phyloP scores from a whole-genome alignment of 2,797 vertebrate genomes.

The Rhynchotus rufescens region DNA sequence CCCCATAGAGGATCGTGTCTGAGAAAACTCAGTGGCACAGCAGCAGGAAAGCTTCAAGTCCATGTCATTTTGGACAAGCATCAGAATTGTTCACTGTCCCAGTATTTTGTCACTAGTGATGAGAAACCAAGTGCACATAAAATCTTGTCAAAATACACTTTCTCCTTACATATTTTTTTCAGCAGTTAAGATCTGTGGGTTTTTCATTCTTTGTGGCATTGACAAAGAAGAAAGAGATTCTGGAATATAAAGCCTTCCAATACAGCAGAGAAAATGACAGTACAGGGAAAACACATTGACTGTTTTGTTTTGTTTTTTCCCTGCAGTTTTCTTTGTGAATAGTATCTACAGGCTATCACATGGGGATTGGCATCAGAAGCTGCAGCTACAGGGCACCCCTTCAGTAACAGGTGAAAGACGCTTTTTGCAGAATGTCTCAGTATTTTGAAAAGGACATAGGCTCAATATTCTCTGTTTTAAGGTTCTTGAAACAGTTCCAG shows the following conservation, averaged over 20 bases:
- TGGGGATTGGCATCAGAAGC: background rate
- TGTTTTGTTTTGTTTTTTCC: background rate
- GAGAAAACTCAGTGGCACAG: background rate
- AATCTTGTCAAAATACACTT: background rate
- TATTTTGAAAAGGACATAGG: background rate
- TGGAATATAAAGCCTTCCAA: background rate
- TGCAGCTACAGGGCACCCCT: background rate
- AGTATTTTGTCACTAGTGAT: background rate
- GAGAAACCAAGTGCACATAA: background rate
- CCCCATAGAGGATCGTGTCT: accelerated
- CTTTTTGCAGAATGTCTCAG: background rate
- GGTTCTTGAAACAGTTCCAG: background rate
- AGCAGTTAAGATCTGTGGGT: background rate
- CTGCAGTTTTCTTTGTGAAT: background rate
- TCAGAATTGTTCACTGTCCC: background rate
- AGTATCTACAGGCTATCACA: background rate
- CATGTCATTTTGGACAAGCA: background rate
- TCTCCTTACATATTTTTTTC: background rate
- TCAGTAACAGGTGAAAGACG: background rate
- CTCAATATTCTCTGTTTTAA: background rate
- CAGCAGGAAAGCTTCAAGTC: background rate
- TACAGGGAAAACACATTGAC: background rate
- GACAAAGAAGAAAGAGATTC: background rate
- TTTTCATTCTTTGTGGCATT: background rate
- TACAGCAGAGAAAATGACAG: background rate